phyloP scores from a whole-genome alignment of 2,113 vertebrate species.

The Erinaceus europaeus region DNA sequence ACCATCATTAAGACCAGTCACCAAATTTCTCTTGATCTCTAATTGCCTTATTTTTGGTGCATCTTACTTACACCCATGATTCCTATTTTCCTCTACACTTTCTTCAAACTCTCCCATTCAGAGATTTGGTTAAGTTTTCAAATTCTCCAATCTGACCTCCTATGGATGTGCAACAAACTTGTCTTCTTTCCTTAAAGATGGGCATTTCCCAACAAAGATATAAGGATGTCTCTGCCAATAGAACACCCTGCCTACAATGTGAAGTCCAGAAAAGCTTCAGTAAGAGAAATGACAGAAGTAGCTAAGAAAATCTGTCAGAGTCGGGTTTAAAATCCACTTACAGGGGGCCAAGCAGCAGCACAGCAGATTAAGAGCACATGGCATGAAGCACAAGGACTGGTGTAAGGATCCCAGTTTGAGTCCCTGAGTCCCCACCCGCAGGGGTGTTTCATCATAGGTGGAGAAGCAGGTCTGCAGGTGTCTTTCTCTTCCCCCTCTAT shows the following conservation, averaged over 20 bases:
- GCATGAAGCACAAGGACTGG: too few relatives aligned
- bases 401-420: too few relatives aligned
- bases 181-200: background rate
- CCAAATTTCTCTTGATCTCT: background rate
- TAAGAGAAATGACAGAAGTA: background rate
- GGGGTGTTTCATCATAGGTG: too few relatives aligned
- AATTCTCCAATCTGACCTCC: background rate
- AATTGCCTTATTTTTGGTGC: background rate
- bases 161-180: background rate
- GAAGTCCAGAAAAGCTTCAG: background rate
- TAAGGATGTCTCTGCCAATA: background rate
- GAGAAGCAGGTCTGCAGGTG: too few relatives aligned
- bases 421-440: too few relatives aligned
- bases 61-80: background rate
- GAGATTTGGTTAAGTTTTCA: background rate
- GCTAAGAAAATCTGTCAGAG: background rate
- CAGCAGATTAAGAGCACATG: too few relatives aligned
- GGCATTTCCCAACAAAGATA: background rate
- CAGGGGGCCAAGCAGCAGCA: background rate
- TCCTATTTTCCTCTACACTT: background rate
- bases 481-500: too few relatives aligned
- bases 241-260: fast-evolving
- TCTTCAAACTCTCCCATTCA: background rate
- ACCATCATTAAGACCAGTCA: too few relatives aligned
- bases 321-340: background rate